phyloP scores from a whole-genome alignment of 2,888 invertebrate genomes.

The Polyploca ridens region DNA sequence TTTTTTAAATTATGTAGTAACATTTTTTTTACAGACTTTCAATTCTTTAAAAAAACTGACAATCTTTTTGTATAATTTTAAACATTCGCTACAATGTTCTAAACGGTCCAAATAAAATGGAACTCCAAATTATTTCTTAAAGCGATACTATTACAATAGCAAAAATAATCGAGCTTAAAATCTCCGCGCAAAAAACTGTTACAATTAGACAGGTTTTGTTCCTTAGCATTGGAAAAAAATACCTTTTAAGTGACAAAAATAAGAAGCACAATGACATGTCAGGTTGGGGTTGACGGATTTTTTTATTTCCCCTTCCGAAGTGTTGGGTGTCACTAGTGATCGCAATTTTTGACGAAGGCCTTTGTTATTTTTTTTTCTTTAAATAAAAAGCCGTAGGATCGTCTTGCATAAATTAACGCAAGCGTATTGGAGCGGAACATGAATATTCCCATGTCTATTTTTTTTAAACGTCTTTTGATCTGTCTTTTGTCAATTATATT shows the following conservation, averaged over 20 bases:
- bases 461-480: conserved; percentile 32
- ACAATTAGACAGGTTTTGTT: conserved; percentile 83
- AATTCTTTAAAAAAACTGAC: not conserved
- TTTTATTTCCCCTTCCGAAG: conserved; percentile 65
- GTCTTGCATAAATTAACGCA: conserved; percentile 82
- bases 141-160: conserved; percentile 55
- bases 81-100: not conserved
- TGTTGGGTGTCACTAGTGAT: conserved; percentile 77
- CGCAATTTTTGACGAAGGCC: conserved; percentile 77
- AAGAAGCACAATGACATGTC: conserved; percentile 79
- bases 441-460: conserved; percentile 81
- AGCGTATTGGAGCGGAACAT: conserved; percentile 63
- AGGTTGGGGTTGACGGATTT: conserved; percentile 72
- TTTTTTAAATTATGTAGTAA: too few relatives aligned
- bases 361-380: conserved; percentile 63
- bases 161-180: conserved; percentile 82
- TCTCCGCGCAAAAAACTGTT: conserved; percentile 77
- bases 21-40: too few relatives aligned
- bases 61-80: not conserved
- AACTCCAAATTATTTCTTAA: conserved; percentile 16
- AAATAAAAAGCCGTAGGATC: conserved; percentile 59
- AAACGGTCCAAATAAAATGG: not conserved
- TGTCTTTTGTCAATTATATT: conserved; percentile 33
- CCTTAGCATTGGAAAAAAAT: conserved; percentile 66
- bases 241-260: conserved; percentile 78